A percentile compares a stretch with the other conserved stretches of the same genome.
Conservation (phyloP, 2,888 invertebrate genomes). For the Ligdia adustata region DNA sequence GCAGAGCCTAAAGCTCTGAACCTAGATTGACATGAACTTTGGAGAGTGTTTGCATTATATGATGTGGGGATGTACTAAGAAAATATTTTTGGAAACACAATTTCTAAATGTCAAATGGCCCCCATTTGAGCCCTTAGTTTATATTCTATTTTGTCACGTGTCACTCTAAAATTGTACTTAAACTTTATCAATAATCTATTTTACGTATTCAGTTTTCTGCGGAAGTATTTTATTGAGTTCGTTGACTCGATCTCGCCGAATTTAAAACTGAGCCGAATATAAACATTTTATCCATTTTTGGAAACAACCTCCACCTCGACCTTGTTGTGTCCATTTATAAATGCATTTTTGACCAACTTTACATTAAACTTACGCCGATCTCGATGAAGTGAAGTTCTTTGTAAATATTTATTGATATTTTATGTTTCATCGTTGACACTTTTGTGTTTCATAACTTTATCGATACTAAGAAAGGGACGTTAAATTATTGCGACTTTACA, state of each 20-base stretch:
- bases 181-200: too few species aligned
- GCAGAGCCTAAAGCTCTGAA: too few species aligned
- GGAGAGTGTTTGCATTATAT: too few species aligned
- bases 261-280: conserved; percentile 1
- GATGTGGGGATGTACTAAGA: too few species aligned
- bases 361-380: background rate
- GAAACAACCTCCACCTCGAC: conserved; percentile 8
- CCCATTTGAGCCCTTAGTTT: too few species aligned
- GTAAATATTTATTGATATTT: background rate
- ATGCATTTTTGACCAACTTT: background rate
- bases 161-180: too few species aligned
- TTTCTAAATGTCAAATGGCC: too few species aligned
- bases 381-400: background rate
- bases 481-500: background rate
- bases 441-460: background rate
- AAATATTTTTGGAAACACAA: too few species aligned
- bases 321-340: conserved; percentile 1
- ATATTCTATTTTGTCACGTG: too few species aligned
- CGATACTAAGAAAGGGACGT: background rate
- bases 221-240: background rate
- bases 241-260: background rate
- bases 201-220: too few species aligned
- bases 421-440: background rate
- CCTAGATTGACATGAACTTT: too few species aligned
- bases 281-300: background rate